These are phyloP conservation scores for Bolinopsis microptera DNA, from an alignment of 37 sponge, comb jelly and placozoan species.

Conservation along the genomic window DNA sequence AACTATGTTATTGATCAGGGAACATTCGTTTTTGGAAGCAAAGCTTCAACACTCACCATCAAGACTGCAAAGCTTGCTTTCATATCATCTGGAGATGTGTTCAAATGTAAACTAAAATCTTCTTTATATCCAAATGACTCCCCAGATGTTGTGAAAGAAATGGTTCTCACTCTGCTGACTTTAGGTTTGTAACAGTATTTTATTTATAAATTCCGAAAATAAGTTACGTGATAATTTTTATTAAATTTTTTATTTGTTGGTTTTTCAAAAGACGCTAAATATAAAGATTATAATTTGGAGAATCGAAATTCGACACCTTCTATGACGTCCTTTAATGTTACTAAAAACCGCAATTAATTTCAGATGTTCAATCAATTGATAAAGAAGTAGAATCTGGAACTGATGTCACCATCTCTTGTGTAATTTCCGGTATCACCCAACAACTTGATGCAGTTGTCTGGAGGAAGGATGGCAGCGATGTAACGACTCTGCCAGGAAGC, in stretches of 20 bases:
- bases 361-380: background rate
- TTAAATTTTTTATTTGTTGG: no score
- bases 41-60: background rate
- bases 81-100: background rate
- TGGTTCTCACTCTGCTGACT: background rate
- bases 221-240: no score
- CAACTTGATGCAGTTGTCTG: background rate
- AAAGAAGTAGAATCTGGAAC: background rate
- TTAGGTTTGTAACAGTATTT: slow-evolving; percentile 44
- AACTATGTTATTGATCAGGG: background rate
- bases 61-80: background rate
- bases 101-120: background rate
- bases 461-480: background rate
- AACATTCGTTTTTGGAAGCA: background rate
- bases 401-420: background rate
- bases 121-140: background rate
- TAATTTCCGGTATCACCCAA: background rate
- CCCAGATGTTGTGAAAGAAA: background rate
- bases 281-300: no score
- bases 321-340: no score
- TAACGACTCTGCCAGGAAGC: background rate
- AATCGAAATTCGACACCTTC: no score
- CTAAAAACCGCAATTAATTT: background rate
- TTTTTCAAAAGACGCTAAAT: no score
- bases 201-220: no score